phyloP scores from a whole-genome alignment of 2,113 vertebrate genomes.

The Otis tarda region DNA sequence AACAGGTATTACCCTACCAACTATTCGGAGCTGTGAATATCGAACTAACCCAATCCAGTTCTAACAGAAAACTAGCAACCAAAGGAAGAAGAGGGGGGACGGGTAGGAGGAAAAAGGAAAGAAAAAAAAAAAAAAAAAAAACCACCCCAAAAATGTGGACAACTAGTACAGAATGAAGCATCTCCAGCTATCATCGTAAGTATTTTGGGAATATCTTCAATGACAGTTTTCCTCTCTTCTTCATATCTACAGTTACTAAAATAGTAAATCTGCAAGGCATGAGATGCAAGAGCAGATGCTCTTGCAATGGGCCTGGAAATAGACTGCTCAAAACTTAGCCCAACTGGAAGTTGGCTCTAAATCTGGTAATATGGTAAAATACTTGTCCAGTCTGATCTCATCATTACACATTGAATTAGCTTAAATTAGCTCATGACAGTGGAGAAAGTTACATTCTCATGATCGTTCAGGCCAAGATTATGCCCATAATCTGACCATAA shows the following conservation, averaged over 20 bases:
- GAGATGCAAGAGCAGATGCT: background rate
- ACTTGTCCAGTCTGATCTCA: background rate
- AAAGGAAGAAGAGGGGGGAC: background rate
- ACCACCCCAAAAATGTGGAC: background rate
- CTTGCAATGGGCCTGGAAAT: background rate
- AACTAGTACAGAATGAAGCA: background rate
- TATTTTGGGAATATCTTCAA: background rate
- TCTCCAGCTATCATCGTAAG: background rate
- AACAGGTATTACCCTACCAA: background rate
- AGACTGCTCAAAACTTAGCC: background rate
- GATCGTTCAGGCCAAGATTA: background rate
- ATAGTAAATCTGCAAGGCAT: background rate
- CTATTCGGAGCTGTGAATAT: background rate
- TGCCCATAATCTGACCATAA: background rate
- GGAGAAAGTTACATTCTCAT: background rate
- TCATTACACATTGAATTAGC: background rate
- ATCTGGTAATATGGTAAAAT: background rate
- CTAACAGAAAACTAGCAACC: background rate
- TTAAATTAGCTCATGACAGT: background rate
- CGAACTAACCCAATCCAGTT: background rate
- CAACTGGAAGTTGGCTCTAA: background rate
- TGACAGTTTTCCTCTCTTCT: background rate
- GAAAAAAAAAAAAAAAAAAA: background rate
- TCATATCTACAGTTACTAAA: background rate
- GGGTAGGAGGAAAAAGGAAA: no score